Conservation (phyloP, 2,797 vertebrate genomes). For the Mareca strepera region DNA sequence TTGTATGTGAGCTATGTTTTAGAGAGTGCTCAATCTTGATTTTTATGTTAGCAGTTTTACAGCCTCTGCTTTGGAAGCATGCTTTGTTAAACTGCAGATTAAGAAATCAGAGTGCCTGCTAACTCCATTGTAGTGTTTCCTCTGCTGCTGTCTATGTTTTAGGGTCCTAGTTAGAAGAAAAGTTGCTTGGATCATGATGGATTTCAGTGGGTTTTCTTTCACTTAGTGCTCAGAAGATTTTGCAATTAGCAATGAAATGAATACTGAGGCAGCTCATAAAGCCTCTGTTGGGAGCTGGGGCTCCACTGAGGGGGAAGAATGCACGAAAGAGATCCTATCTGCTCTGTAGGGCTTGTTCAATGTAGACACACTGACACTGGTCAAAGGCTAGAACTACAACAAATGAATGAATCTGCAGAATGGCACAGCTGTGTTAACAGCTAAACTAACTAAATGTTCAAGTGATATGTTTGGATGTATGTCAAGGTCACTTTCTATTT, state of each 20-base stretch:
- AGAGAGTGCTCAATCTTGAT: background rate
- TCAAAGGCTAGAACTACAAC: background rate
- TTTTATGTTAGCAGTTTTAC: background rate
- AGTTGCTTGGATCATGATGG: background rate
- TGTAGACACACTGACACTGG: background rate
- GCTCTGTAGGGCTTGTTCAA: background rate
- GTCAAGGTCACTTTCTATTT: background rate
- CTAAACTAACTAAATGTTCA: background rate
- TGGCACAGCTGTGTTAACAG: background rate
- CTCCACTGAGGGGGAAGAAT: background rate
- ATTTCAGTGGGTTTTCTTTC: background rate
- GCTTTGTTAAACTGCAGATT: background rate
- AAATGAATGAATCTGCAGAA: background rate
- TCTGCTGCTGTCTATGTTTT: background rate
- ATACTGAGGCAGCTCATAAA: background rate
- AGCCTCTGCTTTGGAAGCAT: background rate
- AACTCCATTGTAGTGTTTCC: background rate
- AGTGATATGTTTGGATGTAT: background rate
- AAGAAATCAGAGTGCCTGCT: background rate
- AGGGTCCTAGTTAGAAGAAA: background rate
- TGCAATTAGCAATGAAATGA: background rate
- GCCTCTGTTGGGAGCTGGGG: background rate
- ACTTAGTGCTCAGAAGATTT: background rate
- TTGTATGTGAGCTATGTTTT: background rate
- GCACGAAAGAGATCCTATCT: background rate